Base-by-base conservation (phyloP, 2,888 invertebrate species). In the Eutolmus rufibarbis region DNA sequence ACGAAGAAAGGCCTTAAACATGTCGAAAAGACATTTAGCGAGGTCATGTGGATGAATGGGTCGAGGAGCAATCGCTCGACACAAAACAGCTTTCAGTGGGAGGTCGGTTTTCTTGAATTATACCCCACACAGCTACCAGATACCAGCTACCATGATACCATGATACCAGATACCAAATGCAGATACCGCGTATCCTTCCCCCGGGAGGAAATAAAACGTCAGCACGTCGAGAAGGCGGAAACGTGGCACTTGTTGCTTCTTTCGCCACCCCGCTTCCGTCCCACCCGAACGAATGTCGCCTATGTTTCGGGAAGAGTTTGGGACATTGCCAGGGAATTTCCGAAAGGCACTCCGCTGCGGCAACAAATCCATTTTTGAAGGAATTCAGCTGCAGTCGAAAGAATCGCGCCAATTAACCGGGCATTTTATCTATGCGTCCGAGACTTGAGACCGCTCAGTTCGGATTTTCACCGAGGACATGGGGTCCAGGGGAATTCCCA, bases 181-280 rank as follows among this genome's bases (percentile, higher is more conserved):
- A 34, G 46, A 82, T 40, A 31, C 28, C 37, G 37, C 37, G 76
- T n/a, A 76, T 76, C 34, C 76, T 37, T 46, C 31, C 31, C 84
- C 43, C 12, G 28, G 56, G 28, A 87, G 87, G 86, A 87, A 86
- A 87, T 86, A 86, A 86, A 87, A 88, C 86, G 86, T 84, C 88
- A 88, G 8, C 82, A 57, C 81, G 76, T 37, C 31, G 57, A 51
- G 84, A 74, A 87, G 74, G 57, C 86, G 86, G 86, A 88, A 86
- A 88, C 77, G 78, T 43, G 74, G 77, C 88, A 88, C 88, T 88
- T 88, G 88, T 88, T 88, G 88, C 88, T 84, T 4, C 66, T 66
- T 57, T 12, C 37, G 43, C 46, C 31, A 1, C 82, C 23, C 34
- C 57, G 16, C 37, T 16, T 14, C 51, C 66, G 31, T 3, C 14